Conservation (phyloP, 1,140 invertebrate genomes). For the Dendroctonus ponderosae region DNA sequence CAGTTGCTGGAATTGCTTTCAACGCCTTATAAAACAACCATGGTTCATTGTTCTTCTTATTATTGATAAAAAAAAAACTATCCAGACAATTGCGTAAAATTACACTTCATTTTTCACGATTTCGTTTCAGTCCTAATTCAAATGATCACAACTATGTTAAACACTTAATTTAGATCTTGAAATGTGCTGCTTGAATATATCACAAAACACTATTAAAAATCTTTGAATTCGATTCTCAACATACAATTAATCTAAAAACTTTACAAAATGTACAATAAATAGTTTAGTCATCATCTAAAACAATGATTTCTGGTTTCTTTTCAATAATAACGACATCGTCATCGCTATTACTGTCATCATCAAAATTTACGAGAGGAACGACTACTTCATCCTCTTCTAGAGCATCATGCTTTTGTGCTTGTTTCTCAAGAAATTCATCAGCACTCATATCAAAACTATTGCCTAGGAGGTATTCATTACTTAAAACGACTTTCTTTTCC, state of each 20-base stretch:
- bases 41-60: too few relatives aligned
- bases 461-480: slow-evolving; percentile 29
- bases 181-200: too few relatives aligned
- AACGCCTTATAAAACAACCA: too few relatives aligned
- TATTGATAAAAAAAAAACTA: too few relatives aligned
- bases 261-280: slow-evolving; percentile 16
- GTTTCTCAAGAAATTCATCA: slow-evolving; percentile 31
- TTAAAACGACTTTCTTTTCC: slow-evolving; percentile 26
- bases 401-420: slow-evolving; percentile 10
- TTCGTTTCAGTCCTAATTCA: too few relatives aligned
- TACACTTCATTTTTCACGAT: too few relatives aligned
- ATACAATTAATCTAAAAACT: slow-evolving; percentile 16
- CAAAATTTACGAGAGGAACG: slow-evolving; percentile 25
- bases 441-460: slow-evolving; percentile 31
- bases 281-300: slow-evolving; percentile 38
- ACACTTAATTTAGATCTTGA: too few relatives aligned
- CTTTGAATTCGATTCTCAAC: not conserved
- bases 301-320: slow-evolving; percentile 33
- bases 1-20: too few relatives aligned
- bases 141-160: too few relatives aligned
- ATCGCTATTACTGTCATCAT: slow-evolving; percentile 29
- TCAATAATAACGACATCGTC: slow-evolving; percentile 35
- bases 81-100: too few relatives aligned
- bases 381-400: slow-evolving; percentile 14
- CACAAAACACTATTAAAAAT: too few relatives aligned